Conservation (phyloP, 2,113 vertebrate genomes). For the Columba janthina region DNA sequence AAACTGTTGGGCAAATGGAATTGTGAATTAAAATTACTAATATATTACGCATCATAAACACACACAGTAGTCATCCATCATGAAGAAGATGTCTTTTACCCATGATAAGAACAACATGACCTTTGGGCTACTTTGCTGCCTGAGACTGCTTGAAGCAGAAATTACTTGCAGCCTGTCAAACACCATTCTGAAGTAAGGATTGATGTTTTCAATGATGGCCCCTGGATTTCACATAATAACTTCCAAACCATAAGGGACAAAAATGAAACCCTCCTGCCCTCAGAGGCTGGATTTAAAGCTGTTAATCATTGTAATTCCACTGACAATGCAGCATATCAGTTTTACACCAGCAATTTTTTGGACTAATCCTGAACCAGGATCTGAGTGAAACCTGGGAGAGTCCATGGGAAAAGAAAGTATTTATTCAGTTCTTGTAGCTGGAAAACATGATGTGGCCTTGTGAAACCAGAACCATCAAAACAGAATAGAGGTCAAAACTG, state of each 20-base stretch:
- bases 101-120: not conserved
- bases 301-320: not conserved
- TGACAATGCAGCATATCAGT: not conserved
- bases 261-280: not conserved
- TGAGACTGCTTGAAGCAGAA: conserved; percentile 35
- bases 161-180: conserved; percentile 45
- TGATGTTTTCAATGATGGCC: not conserved
- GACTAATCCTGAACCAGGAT: not conserved
- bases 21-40: not conserved
- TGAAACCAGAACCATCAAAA: conserved; percentile 39
- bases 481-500: conserved; percentile 37
- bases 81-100: not conserved
- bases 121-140: conserved; percentile 33
- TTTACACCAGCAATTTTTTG: not conserved
- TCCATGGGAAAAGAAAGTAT: conserved; percentile 31
- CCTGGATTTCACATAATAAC: not conserved
- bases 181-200: conserved; percentile 1
- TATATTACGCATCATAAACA: not conserved
- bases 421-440: conserved; percentile 17
- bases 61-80: conserved; percentile 5
- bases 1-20: not conserved
- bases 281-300: not conserved
- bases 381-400: not conserved
- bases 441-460: conserved; percentile 29
- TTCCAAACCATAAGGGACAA: not conserved